These are phyloP conservation scores for Mesocricetus auratus DNA, from an alignment of 2,113 vertebrate genomes.

Conservation along the genomic window DNA sequence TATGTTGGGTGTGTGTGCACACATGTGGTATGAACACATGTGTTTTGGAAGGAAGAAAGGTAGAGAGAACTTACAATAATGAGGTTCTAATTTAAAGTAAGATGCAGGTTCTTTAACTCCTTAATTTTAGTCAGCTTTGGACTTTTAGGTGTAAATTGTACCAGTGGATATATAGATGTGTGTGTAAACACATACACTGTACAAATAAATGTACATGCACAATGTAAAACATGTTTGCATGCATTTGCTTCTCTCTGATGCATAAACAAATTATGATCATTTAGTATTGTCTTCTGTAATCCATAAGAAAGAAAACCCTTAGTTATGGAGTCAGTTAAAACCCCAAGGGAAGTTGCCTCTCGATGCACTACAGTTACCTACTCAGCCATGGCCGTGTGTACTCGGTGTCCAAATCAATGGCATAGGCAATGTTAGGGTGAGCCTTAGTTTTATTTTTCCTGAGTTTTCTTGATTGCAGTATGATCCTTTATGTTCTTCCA, in stretches of 20 bases:
- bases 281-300: constrained; percentile 35
- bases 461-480: constrained; percentile 67
- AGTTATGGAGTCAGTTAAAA: constrained; percentile 32
- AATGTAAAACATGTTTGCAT: background rate
- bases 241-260: constrained; percentile 9
- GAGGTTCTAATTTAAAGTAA: background rate
- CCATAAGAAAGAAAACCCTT: constrained; percentile 8
- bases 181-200: background rate
- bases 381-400: background rate
- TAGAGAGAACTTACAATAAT: background rate
- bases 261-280: background rate
- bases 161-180: background rate
- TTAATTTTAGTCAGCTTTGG: constrained; percentile 10
- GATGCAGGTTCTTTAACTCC: background rate
- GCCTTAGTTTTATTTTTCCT: constrained; percentile 33
- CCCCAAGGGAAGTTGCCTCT: background rate
- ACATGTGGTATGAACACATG: no score
- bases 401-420: background rate
- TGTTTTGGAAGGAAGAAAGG: background rate
- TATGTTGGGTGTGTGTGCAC: background rate
- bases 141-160: background rate
- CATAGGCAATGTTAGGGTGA: background rate
- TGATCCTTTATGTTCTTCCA: constrained; percentile 77
- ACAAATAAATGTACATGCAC: background rate
- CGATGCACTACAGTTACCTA: background rate